phyloP scores from a whole-genome alignment of 2,888 invertebrate species.

The Epiblema foenella region DNA sequence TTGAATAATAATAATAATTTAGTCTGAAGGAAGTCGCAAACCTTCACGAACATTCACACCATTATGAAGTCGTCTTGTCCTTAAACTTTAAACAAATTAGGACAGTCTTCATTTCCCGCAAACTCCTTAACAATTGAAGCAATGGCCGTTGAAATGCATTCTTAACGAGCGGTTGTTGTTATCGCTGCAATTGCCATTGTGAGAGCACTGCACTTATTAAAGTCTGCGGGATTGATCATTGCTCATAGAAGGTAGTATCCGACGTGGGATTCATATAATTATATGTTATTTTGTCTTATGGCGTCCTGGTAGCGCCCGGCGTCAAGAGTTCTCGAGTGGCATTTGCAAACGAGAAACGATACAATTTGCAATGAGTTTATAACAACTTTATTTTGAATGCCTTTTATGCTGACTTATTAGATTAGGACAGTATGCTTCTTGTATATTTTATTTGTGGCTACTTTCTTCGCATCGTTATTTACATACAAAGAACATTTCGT shows the following conservation, averaged over 20 bases:
- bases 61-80: not conserved
- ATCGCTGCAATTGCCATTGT: slow-evolving; percentile 24
- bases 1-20: too few species aligned
- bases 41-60: not conserved
- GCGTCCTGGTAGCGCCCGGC: slow-evolving; percentile 3
- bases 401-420: not conserved
- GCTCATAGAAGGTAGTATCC: not conserved
- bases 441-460: not conserved
- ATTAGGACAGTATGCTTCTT: not conserved
- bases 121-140: slow-evolving; percentile 25
- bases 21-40: not conserved
- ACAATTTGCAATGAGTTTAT: not conserved
- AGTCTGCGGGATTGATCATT: not conserved
- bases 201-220: slow-evolving; percentile 26
- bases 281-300: not conserved
- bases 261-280: not conserved
- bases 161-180: slow-evolving; percentile 15
- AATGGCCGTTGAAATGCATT: slow-evolving; percentile 22
- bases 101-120: slow-evolving; percentile 4
- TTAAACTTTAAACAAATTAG: slow-evolving; percentile 23
- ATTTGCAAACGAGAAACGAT: not conserved
- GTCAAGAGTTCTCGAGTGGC: not conserved
- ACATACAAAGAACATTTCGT: too few species aligned
- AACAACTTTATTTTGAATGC: not conserved
- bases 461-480: not conserved